Evolutionary conservation across 2,113 vertebrate genomes (phyloP).

Genomic region (Collichthys lucidus): DNA sequence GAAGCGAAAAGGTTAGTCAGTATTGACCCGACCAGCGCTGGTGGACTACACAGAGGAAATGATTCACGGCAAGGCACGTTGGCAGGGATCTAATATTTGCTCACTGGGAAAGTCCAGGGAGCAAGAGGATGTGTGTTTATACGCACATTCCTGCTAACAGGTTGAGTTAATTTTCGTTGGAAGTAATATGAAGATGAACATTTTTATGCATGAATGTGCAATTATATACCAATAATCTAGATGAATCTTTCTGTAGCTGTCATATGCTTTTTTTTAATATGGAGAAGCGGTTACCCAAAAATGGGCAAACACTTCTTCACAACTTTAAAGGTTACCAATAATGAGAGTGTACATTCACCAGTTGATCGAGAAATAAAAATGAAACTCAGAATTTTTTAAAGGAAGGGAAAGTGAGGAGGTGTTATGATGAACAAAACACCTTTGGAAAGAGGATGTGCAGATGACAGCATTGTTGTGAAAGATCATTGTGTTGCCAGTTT

Average conservation of each 20-base stretch:
- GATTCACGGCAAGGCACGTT: constrained; percentile 7
- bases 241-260: neutral
- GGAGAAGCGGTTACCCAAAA: too few species aligned
- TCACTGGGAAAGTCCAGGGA: constrained; percentile 3
- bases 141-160: neutral
- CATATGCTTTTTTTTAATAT: neutral
- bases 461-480: neutral
- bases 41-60: constrained; percentile 33
- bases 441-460: constrained; percentile 10
- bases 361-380: neutral
- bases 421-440: too few species aligned
- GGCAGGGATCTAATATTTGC: neutral
- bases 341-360: too few species aligned
- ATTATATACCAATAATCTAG: neutral
- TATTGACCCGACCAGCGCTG: neutral
- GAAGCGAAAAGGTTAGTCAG: constrained; percentile 19
- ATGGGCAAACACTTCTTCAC: too few species aligned
- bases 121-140: constrained; percentile 11
- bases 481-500: neutral
- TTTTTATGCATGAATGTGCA: neutral
- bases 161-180: neutral
- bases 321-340: too few species aligned
- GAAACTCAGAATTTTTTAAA: neutral
- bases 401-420: neutral
- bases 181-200: constrained; percentile 10